Conservation (phyloP, 2,113 vertebrate species). For the Cnemophilus loriae region DNA sequence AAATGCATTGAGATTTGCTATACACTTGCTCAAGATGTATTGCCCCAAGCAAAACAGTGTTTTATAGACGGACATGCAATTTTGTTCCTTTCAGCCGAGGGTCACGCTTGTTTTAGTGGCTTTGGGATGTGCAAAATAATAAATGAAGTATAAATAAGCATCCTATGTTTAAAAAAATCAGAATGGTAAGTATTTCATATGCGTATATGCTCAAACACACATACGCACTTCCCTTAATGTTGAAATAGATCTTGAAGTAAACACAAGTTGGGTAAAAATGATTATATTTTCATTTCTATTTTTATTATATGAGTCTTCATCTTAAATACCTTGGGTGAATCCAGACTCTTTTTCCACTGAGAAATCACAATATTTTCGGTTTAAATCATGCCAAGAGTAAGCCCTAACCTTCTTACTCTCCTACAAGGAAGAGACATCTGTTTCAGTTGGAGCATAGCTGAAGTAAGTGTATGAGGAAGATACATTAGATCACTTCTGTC, state of each 20-base stretch:
- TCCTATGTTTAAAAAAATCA: neutral
- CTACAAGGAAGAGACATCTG: neutral
- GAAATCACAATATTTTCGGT: neutral
- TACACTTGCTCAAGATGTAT: conserved; percentile 78
- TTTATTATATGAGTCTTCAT: neutral
- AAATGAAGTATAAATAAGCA: neutral
- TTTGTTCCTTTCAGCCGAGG: conserved; percentile 16
- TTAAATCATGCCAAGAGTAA: neutral
- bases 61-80: conserved; percentile 71
- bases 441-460: neutral
- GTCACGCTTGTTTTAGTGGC: conserved; percentile 17
- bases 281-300: neutral
- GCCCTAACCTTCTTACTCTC: neutral
- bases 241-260: neutral
- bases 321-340: neutral
- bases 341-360: neutral
- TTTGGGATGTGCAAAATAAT: neutral
- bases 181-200: neutral
- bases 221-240: neutral
- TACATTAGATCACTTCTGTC: conserved; percentile 2
- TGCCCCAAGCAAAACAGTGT: conserved; percentile 81
- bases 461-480: neutral
- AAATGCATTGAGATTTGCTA: conserved; percentile 79
- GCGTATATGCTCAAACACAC: accelerated
- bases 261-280: neutral